phyloP scores from a whole-genome alignment of 2,888 invertebrate genomes.

The Polyommatus iphigenia region DNA sequence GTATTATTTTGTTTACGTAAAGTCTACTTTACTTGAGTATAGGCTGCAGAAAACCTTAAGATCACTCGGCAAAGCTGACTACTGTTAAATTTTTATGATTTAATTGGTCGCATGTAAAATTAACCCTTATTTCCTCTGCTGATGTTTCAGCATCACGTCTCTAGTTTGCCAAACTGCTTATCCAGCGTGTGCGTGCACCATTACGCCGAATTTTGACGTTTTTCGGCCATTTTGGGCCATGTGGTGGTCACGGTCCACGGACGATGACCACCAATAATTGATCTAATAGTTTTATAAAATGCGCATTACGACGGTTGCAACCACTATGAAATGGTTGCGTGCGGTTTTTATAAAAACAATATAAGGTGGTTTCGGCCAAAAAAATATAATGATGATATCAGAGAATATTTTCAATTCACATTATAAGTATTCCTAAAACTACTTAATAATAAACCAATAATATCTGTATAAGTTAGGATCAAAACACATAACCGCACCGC shows the following conservation, averaged over 20 bases:
- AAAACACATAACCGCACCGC: too few relatives aligned
- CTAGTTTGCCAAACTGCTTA: neutral
- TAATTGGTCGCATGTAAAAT: too few relatives aligned
- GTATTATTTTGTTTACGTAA: neutral
- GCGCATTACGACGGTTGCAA: neutral
- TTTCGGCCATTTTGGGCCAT: conserved; percentile 36
- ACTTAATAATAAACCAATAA: too few relatives aligned
- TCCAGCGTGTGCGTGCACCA: conserved; percentile 27
- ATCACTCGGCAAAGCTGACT: too few relatives aligned
- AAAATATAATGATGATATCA: neutral
- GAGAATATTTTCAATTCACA: neutral
- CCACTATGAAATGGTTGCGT: neutral
- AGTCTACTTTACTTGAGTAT: too few relatives aligned
- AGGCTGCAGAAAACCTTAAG: too few relatives aligned
- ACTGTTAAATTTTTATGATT: too few relatives aligned
- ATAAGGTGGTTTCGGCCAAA: neutral
- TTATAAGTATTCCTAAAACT: too few relatives aligned
- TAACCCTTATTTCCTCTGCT: too few relatives aligned
- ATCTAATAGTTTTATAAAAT: conserved; percentile 35
- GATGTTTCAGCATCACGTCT: neutral
- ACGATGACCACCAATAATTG: conserved; percentile 34
- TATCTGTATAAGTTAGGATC: too few relatives aligned
- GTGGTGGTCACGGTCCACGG: conserved; percentile 40
- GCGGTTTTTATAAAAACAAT: neutral
- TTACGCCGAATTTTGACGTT: conserved; percentile 39